These are phyloP conservation scores for Ametastegia equiseti DNA, from an alignment of 2,888 invertebrate species.

Conservation along the genomic window DNA sequence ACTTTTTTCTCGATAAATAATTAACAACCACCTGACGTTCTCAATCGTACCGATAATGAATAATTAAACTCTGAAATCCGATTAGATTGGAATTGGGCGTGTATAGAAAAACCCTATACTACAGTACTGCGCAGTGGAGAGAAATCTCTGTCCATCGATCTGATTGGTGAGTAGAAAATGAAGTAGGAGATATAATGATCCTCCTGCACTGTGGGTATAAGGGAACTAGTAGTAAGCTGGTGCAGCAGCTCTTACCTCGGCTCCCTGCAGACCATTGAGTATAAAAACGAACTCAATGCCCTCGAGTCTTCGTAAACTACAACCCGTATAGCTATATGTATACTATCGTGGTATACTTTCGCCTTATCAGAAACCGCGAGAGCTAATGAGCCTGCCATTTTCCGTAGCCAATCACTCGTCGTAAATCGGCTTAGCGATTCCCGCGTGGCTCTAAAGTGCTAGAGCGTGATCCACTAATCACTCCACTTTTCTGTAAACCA, in stretches of 20 bases:
- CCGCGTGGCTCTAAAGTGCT: neutral
- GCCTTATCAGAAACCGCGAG: neutral
- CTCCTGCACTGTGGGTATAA: no score
- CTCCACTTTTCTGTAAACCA: neutral
- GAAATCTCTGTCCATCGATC: neutral
- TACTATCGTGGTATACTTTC: neutral
- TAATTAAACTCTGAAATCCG: neutral
- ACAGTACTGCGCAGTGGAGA: no score
- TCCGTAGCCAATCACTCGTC: constrained; percentile 27
- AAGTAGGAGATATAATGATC: neutral
- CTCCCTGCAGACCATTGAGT: neutral
- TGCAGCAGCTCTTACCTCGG: neutral
- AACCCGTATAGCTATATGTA: neutral
- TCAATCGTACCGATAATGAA: neutral
- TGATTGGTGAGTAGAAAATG: neutral
- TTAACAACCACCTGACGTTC: neutral
- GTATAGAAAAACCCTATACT: neutral
- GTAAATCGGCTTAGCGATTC: constrained; percentile 40
- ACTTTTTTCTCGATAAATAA: no score
- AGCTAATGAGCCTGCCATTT: constrained; percentile 42
- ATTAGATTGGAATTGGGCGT: neutral
- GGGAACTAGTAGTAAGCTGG: neutral
- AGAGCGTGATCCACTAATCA: constrained; percentile 5
- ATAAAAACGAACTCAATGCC: neutral
- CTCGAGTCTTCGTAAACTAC: neutral